Evolutionary conservation across 1,140 invertebrate species (phyloP), one percentile per base, ranked within the genome.

Genomic region (Calephelis nemesis): DNA sequence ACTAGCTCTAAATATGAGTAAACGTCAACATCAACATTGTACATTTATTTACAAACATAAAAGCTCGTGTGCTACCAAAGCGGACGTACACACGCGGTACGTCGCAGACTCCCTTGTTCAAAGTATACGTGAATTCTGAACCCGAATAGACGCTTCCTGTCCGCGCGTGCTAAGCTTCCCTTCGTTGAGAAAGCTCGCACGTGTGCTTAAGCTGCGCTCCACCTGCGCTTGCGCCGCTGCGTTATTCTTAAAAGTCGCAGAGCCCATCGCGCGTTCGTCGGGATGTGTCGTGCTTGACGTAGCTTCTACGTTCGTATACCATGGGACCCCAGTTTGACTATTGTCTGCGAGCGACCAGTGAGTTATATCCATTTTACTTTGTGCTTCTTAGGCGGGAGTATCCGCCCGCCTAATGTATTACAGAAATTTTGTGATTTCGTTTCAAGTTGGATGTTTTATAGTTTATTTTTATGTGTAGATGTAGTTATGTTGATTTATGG

Each of bases 311-410:
- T 69, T 64, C 49, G 67, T 52, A 73, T 63, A 74, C 30, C 69
- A 91, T 91, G 88, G 88, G 88, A 83, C 88, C 88, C 72, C 88
- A 91, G 74, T 91, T 89, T 71, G 88, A 91, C 72, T 91, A 89
- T 71, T 90, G 86, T 68, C 78, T 91, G 39, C 86, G 88, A 45
- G 88, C 87, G 49, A 89, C 88, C 58, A 91, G 88, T 91, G 74
- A 91, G 88, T 88, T 65, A 11, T 47, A 66, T 63, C 54, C 47
- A 12, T 60, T 60, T 60, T 39, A 63, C 45, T 19, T 64, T 64
- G 47, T 47, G 45, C 42, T 47, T 50, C 3, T 7, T 12, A 58
- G 54, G 52, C 52, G 52, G 54, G 12, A 39, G 5, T 15, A 15
- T 19, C 54, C 54, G 54, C 54, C 54, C 54, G 54, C 54, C 54